Evolutionary conservation across 2,888 invertebrate genomes (phyloP), one percentile per base, ranked within the genome.

Genomic region (Watsonalla binaria): DNA sequence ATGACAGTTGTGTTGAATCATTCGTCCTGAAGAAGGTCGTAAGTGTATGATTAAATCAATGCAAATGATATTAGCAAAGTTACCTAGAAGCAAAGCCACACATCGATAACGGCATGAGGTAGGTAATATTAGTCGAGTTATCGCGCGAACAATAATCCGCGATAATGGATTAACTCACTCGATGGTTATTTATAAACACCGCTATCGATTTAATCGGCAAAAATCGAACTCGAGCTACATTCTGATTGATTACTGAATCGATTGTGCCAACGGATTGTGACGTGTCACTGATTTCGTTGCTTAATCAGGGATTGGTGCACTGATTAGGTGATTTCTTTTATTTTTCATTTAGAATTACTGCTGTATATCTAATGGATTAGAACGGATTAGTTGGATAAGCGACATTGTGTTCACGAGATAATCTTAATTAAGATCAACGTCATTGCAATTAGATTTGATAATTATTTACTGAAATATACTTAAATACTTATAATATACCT

Each of bases 161-260:
- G 85, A 88, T 90, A 86, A 84, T 80, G 90, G 89, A 90, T 90
- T 90, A 90, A 73, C 85, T 76, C 79, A 75, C 73, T 74, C 70
- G 65, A 64, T 70, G 80, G 73, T 79, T 86, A 86, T 89, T 86
- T 87, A 84, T 85, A 89, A 88, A 89, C 80, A 82, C 78, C 76
- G 80, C 82, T 80, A 86, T 83, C 82, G 78, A 58, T 68, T 70
- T 74, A 70, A 78, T 80, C 81, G 80, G 71, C 69, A 70, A 69
- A 77, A 75, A 63, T 76, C 68, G 70, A 76, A 74, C 71, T 78
- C 72, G 72, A 78, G 65, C 70, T 70, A 68, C 61, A 66, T 71
- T 70, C 11, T 70, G 69, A 74, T 77, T 72, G 74, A 75, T 78
- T 76, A 72, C 68, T 62, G 70, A 70, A 66, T 73, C 70, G 76